Evolutionary conservation across 2,797 vertebrate genomes (phyloP), one percentile per base, ranked within the genome.

Genomic region (Urosaurus nigricauda): DNA sequence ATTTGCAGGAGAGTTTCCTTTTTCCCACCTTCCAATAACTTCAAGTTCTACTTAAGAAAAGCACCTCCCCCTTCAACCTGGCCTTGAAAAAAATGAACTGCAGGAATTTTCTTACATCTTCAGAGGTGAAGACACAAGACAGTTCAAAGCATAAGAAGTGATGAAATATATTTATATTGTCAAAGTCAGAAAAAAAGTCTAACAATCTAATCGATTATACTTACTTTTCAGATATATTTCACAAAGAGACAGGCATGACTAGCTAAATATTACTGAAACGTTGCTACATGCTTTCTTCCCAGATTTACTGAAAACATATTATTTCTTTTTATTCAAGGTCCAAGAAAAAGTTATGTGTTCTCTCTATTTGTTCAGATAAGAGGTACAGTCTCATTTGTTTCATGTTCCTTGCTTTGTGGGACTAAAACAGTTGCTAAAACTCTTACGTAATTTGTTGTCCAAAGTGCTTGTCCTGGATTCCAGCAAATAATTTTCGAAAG

Each of bases 41-140:
- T 94, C 71, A 87, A 91, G 43, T 88, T 89, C 56, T 91, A 89
- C 79, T 87, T 70, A 88, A 53, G 86, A 89, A 93, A 79, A 2
- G 0, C 68, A 89, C 43, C 26, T 91, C 89, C 83, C 79, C 86
- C 79, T 93, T 19, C 83, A 68, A 68, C 65, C 29, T 68, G 65
- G 65, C 65, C 32, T 4, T 81, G 78, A 81, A 92, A 35, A 86
- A 6, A 91, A 90, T 58, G 56, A 40, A 89, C 51, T 80, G 35
- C 40, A 79, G 63, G 82, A 89, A 85, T 87, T 78, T 68, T 71
- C 58, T 26, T 77, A 74, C n/a, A 82, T 84, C 88, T 47, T 11
- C 83, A 77, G 83, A 60, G 58, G 0, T 89, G 35, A 73, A 87
- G 88, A 79, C 65, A 86, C 32, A 73, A 87, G 88, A 79, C 65